These are phyloP conservation scores for Hesperia comma DNA, from an alignment of 2,888 invertebrate genomes.

Conservation along the genomic window DNA sequence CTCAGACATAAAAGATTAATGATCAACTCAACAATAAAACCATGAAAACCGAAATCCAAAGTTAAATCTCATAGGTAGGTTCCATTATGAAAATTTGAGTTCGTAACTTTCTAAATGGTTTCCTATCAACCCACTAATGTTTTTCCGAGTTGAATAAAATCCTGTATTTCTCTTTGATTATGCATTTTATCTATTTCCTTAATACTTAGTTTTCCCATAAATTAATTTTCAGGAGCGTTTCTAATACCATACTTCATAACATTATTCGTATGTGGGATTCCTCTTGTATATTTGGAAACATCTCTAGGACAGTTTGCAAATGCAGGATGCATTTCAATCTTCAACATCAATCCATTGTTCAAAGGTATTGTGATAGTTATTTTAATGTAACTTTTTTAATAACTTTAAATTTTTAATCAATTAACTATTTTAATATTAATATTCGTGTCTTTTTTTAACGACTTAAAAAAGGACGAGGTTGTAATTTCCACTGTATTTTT, in stretches of 20 bases:
- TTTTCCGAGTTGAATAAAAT: too few relatives aligned
- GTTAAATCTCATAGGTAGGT: neutral
- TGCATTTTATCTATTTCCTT: neutral
- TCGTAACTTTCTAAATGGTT: neutral
- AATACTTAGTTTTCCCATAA: too few relatives aligned
- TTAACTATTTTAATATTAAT: too few relatives aligned
- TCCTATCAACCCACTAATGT: too few relatives aligned
- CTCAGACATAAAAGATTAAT: neutral
- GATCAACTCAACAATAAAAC: neutral
- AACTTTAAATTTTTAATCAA: too few relatives aligned
- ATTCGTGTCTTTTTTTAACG: too few relatives aligned
- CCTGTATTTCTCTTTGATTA: too few relatives aligned
- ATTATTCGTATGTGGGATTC: slow-evolving; percentile 91
- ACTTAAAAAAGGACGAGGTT: too few relatives aligned
- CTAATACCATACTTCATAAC: slow-evolving; percentile 93
- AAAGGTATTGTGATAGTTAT: slow-evolving; percentile 85
- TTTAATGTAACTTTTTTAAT: too few relatives aligned
- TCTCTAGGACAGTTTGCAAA: slow-evolving; percentile 93
- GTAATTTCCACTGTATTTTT: too few relatives aligned
- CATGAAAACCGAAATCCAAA: too few relatives aligned
- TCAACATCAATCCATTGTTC: slow-evolving; percentile 91
- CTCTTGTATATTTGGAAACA: slow-evolving; percentile 94
- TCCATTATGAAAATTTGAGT: neutral
- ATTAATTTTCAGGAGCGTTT: slow-evolving; percentile 88
- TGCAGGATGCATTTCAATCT: slow-evolving; percentile 91